Evolutionary conservation across 2,888 invertebrate genomes (phyloP).

Genomic region (Psylliodes chrysocephalus): DNA sequence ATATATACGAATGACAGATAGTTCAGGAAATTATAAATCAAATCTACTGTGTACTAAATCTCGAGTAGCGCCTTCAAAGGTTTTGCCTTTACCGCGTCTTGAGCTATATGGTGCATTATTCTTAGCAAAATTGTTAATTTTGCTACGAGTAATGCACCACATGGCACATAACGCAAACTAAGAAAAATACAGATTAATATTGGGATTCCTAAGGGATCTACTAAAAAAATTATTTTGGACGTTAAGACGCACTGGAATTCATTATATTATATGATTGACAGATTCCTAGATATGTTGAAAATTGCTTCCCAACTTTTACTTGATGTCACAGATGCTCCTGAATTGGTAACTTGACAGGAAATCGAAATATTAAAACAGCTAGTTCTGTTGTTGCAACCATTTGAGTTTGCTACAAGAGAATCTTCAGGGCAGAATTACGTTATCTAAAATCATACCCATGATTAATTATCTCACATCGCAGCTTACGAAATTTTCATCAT

Average conservation of each 20-base stretch:
- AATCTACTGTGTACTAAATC: too few species aligned
- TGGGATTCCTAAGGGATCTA: conserved; percentile 3
- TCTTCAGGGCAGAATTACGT: conserved; percentile 8
- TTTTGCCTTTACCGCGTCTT: too few species aligned
- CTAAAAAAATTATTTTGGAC: background rate
- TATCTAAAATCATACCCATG: conserved; percentile 19
- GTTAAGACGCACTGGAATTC: conserved; percentile 12
- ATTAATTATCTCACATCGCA: conserved; percentile 17
- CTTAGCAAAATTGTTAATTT: too few species aligned
- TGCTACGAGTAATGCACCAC: too few species aligned
- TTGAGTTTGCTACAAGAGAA: conserved; percentile 18
- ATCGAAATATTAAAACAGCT: conserved; percentile 22
- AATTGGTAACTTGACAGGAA: conserved; percentile 18
- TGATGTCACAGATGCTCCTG: conserved; percentile 17
- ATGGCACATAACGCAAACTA: too few species aligned
- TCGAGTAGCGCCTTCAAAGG: too few species aligned
- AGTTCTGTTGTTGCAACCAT: conserved; percentile 11
- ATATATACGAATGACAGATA: too few species aligned
- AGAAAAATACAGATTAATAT: conserved; percentile 10
- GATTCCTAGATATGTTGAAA: conserved; percentile 22
- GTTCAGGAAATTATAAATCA: too few species aligned
- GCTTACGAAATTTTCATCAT: conserved; percentile 16
- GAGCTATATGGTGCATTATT: too few species aligned
- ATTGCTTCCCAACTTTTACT: conserved; percentile 25
- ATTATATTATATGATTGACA: conserved; percentile 7